A percentile compares a stretch with the other conserved stretches of the same genome.
phyloP scores from a whole-genome alignment of 2,888 invertebrate genomes.

The Anagyrus pseudococci region DNA sequence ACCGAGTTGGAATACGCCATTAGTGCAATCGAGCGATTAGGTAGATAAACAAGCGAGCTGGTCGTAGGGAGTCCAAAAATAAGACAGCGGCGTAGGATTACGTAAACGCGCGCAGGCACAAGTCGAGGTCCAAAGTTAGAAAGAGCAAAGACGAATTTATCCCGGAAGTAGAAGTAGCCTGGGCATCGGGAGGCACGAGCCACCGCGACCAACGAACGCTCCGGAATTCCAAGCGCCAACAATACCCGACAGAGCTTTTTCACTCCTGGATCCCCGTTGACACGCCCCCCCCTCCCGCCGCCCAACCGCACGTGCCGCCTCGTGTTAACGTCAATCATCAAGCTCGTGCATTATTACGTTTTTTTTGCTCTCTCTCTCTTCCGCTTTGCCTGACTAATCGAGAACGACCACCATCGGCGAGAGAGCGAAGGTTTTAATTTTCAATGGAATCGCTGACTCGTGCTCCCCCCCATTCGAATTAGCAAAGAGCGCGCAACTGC shows the following conservation, averaged over 20 bases:
- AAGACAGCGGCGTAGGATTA: too few relatives aligned
- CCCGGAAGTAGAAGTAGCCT: background rate
- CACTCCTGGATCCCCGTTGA: background rate
- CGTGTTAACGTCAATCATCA: conserved; percentile 41
- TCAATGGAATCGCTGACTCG: conserved; percentile 43
- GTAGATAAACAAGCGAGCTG: too few relatives aligned
- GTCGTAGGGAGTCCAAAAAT: too few relatives aligned
- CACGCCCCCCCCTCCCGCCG: background rate
- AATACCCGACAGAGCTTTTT: background rate
- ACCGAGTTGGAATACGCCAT: too few relatives aligned
- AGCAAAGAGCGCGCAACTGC: conserved; percentile 18
- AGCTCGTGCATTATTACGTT: conserved; percentile 12
- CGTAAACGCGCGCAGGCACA: background rate
- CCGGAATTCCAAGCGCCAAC: background rate
- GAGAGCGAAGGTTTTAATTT: conserved; percentile 22
- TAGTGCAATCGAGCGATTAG: too few relatives aligned
- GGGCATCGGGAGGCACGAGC: too few relatives aligned
- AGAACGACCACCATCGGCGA: conserved; percentile 23
- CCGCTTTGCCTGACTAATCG: background rate
- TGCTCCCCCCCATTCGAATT: conserved; percentile 44
- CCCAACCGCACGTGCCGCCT: background rate
- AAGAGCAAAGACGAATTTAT: background rate
- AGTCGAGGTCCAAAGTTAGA: background rate
- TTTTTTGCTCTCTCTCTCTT: conserved; percentile 3
- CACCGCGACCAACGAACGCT: background rate